Percentiles rank a stretch among this genome's conserved stretches.
phyloP scores from a whole-genome alignment of 2,113 vertebrate genomes.

The Aegithalos caudatus region DNA sequence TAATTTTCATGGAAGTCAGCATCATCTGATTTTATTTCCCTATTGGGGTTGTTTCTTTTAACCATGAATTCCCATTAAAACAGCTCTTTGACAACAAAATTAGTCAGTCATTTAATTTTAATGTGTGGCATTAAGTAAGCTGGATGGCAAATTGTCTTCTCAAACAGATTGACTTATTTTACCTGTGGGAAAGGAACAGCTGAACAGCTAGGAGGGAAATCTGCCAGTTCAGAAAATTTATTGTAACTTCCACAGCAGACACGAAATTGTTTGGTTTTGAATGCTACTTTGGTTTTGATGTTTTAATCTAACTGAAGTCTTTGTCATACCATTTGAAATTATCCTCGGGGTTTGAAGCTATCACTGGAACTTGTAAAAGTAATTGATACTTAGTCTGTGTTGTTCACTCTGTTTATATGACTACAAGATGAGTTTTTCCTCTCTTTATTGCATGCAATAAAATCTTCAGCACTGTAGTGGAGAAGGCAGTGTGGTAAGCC shows the following conservation, averaged over 20 bases:
- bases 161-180: slow-evolving; percentile 47
- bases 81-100: slow-evolving; percentile 4
- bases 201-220: slow-evolving; percentile 56
- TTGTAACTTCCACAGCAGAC: slow-evolving; percentile 19
- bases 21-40: background rate
- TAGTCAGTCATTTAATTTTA: slow-evolving; percentile 42
- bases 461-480: background rate
- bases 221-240: slow-evolving; percentile 47
- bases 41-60: background rate
- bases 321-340: slow-evolving; percentile 51
- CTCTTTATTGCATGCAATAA: slow-evolving; percentile 30
- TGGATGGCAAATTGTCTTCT: slow-evolving; percentile 39
- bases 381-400: slow-evolving; percentile 62
- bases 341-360: slow-evolving; percentile 23
- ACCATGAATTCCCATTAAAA: background rate
- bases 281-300: slow-evolving; percentile 58
- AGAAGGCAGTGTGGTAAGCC: slow-evolving; percentile 16
- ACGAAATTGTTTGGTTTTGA: slow-evolving; percentile 38
- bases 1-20: background rate
- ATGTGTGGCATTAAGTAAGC: slow-evolving; percentile 32
- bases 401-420: slow-evolving; percentile 56
- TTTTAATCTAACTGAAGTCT: slow-evolving; percentile 56
- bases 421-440: slow-evolving; percentile 39
- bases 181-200: slow-evolving; percentile 56
- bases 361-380: slow-evolving; percentile 49